A percentile compares a stretch with the other conserved stretches of the same genome.
Evolutionary conservation across 2,797 vertebrate genomes (phyloP).

Genomic region (Malacoctenus gilli): DNA sequence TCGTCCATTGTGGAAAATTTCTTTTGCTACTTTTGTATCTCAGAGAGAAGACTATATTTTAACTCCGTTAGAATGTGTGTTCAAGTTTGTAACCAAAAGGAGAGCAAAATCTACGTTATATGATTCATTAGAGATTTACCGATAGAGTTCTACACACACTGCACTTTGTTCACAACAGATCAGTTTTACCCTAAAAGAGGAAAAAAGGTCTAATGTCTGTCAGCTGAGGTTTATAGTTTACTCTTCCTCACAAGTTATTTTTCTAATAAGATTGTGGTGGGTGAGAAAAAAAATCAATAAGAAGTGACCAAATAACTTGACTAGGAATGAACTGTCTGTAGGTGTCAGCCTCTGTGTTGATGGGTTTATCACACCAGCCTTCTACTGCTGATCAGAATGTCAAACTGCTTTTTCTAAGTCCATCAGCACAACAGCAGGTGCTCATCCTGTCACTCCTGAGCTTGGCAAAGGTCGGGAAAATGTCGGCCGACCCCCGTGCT

Average conservation of each 20-base stretch:
- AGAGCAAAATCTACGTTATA: constrained; percentile 62
- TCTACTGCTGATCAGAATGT: constrained; percentile 80
- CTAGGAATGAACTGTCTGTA: constrained; percentile 66
- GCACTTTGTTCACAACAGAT: constrained; percentile 73
- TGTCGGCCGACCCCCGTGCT: constrained; percentile 58
- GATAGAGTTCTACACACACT: constrained; percentile 64
- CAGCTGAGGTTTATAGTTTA: constrained; percentile 63
- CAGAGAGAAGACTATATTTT: constrained; percentile 77
- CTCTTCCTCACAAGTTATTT: constrained; percentile 78
- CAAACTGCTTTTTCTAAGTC: constrained; percentile 75
- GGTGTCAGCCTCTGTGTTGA: constrained; percentile 68
- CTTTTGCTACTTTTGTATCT: constrained; percentile 84
- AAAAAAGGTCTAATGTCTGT: constrained; percentile 72
- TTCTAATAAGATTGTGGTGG: constrained; percentile 72
- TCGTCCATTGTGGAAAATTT: constrained; percentile 64
- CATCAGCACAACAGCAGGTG: constrained; percentile 75
- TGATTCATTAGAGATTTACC: constrained; percentile 64
- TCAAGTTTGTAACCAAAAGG: constrained; percentile 78
- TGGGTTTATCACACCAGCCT: constrained; percentile 81
- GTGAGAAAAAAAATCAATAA: constrained; percentile 41
- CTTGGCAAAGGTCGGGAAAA: constrained; percentile 64
- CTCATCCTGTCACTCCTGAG: constrained; percentile 67
- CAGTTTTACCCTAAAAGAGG: constrained; percentile 52
- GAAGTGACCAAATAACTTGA: constrained; percentile 83
- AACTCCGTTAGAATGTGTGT: constrained; percentile 74